Conservation (phyloP, 2,797 vertebrate genomes). For the Peromyscus nudipes region DNA sequence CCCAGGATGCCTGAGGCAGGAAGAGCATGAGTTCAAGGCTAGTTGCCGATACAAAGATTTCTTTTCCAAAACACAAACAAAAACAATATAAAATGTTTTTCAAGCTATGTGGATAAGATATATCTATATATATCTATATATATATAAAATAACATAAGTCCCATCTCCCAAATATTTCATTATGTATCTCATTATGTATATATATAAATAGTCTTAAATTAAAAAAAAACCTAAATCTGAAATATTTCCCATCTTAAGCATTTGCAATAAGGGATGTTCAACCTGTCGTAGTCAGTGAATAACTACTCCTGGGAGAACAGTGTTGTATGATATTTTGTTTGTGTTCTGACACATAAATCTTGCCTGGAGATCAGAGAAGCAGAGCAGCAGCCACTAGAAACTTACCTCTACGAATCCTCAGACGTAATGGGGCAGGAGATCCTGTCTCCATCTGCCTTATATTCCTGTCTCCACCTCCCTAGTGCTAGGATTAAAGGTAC, state of each 20-base stretch:
- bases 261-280: neutral
- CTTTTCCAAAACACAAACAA: neutral
- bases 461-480: too few species aligned
- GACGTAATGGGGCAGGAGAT: too few species aligned
- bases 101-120: neutral
- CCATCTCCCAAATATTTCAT: neutral
- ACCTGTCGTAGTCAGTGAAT: neutral
- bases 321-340: too few species aligned
- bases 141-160: neutral
- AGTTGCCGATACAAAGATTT: neutral
- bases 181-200: neutral
- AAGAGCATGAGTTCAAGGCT: neutral
- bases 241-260: neutral
- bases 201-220: neutral
- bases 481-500: too few species aligned
- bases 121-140: neutral
- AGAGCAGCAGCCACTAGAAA: too few species aligned
- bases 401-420: too few species aligned
- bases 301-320: neutral
- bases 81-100: neutral
- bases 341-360: too few species aligned
- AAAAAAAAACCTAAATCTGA: neutral
- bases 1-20: neutral
- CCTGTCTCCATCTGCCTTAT: too few species aligned
- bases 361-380: too few species aligned